Base-by-base conservation (phyloP, 2,888 invertebrate genomes). In the Amblyjoppa proteus region DNA sequence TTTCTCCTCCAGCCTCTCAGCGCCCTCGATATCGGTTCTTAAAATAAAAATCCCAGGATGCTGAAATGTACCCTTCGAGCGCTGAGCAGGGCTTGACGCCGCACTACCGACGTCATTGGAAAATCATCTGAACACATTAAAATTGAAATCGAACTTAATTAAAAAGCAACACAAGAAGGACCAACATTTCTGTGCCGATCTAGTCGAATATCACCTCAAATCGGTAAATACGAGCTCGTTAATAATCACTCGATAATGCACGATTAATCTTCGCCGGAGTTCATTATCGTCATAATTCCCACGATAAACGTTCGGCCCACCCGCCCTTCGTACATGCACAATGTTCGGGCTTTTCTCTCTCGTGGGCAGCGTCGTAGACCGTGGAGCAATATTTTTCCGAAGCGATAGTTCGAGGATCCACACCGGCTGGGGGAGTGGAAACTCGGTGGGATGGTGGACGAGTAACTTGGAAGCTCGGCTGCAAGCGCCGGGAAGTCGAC, bases 341-440 rank as follows among this genome's bases (percentile, higher is more conserved):
- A 34, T 68, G 20, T n/a, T 45, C 70, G 41, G 56, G 34, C 58
- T 66, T 70, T 76, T 58, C 56, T 75, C 34, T 25, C 53, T 28
- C 25, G 38, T 45, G 53, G 71, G 16, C 28, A 28, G 7, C 25
- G 51, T 66, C 76, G 75, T 16, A 34, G 45, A 31, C 58, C 28
- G 75, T 66, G 56, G 73, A 81, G 56, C 81, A 76, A 84, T 84
- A 77, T 84, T 81, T 77, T 64, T 80, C 49, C 61, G 51, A 58
- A 77, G 68, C 81, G 71, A 73, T 77, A 25, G 11, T 66, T 71
- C 70, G 38, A 73, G 61, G 34, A 51, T 53, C 61, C 25, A 31
- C 25, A n/a, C 31, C 53, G 51, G 25, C 16, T 70, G 53, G 61
- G 51, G 74, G 74, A 53, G 61, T 31, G 74, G 31, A 71, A 73